Evolutionary conservation across 1,140 invertebrate species (phyloP).

Genomic region (Medauroidea extradentata): DNA sequence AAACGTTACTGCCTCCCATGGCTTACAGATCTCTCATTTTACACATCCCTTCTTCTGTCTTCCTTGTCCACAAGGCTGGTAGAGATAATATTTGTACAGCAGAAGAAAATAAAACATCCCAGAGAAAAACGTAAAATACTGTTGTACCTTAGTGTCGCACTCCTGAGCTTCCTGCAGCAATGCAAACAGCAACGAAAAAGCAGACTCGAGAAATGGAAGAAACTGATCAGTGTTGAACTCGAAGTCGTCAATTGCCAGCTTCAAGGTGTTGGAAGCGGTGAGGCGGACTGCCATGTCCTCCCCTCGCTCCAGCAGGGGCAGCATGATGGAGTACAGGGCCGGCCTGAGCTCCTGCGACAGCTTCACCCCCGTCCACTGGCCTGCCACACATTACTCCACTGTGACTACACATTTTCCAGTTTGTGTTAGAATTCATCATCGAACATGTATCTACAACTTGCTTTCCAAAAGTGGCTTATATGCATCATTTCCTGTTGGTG

Average conservation of each 20-base stretch:
- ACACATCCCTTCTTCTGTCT: too few relatives aligned
- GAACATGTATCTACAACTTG: too few relatives aligned
- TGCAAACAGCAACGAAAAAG: conserved; percentile 74
- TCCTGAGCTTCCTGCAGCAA: conserved; percentile 83
- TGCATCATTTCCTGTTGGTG: too few relatives aligned
- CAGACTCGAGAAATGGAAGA: conserved; percentile 69
- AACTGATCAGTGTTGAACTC: conserved; percentile 86
- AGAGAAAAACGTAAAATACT: too few relatives aligned
- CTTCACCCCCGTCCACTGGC: conserved; percentile 83
- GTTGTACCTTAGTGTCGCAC: conserved; percentile 89
- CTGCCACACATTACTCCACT: conserved; percentile 38
- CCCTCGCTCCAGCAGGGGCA: conserved; percentile 61
- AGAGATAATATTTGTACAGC: too few relatives aligned
- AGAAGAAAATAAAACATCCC: too few relatives aligned
- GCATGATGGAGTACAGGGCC: conserved; percentile 71
- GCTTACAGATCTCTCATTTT: too few relatives aligned
- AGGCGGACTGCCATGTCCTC: conserved; percentile 83
- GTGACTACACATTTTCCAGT: too few relatives aligned
- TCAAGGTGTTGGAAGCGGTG: conserved; percentile 70
- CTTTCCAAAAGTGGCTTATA: too few relatives aligned
- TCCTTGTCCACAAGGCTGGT: too few relatives aligned
- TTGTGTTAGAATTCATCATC: too few relatives aligned
- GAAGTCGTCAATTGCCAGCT: conserved; percentile 84
- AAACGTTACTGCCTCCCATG: too few relatives aligned
- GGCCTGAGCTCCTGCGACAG: conserved; percentile 73